Evolutionary conservation across 1,140 invertebrate species (phyloP).

Genomic region (Drosophila pachea): DNA sequence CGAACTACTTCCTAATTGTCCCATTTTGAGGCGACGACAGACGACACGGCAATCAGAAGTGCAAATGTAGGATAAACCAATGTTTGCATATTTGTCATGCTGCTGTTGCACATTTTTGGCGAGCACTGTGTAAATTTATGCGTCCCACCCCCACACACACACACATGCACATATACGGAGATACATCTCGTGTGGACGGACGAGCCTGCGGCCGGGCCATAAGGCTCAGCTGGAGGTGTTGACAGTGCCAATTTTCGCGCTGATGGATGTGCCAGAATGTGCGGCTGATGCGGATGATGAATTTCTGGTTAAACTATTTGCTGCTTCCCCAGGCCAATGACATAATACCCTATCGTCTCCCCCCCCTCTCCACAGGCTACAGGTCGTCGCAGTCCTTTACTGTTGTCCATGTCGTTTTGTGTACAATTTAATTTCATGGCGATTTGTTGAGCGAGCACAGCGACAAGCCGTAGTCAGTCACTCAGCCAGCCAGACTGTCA

Average conservation of each 20-base stretch:
- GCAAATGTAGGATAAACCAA: slow-evolving; percentile 2
- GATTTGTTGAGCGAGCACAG: slow-evolving; percentile 54
- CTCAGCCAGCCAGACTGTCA: slow-evolving; percentile 6
- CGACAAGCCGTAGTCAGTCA: slow-evolving; percentile 10
- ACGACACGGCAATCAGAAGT: slow-evolving; percentile 9
- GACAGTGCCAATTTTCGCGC: slow-evolving; percentile 64
- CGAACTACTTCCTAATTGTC: slow-evolving; percentile 4
- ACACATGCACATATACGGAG: too few species aligned
- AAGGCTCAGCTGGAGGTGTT: slow-evolving; percentile 46
- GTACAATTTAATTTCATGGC: slow-evolving; percentile 74
- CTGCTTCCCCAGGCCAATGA: slow-evolving; percentile 41
- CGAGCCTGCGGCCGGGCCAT: background rate
- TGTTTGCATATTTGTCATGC: slow-evolving; percentile 9
- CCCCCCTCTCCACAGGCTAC: too few species aligned
- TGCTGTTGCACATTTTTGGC: slow-evolving; percentile 18
- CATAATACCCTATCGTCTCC: too few species aligned
- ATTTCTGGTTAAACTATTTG: slow-evolving; percentile 75
- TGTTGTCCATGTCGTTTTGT: slow-evolving; percentile 44
- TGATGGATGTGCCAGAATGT: slow-evolving; percentile 40
- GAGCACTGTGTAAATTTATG: slow-evolving; percentile 9
- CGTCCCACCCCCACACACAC: too few species aligned
- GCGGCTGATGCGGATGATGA: slow-evolving; percentile 61
- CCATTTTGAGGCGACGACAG: background rate
- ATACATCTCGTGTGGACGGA: too few species aligned
- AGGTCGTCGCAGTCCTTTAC: background rate